Evolutionary conservation across 2,113 vertebrate genomes (phyloP), one percentile per base, ranked within the genome.

Genomic region (Bostrychus sinensis): DNA sequence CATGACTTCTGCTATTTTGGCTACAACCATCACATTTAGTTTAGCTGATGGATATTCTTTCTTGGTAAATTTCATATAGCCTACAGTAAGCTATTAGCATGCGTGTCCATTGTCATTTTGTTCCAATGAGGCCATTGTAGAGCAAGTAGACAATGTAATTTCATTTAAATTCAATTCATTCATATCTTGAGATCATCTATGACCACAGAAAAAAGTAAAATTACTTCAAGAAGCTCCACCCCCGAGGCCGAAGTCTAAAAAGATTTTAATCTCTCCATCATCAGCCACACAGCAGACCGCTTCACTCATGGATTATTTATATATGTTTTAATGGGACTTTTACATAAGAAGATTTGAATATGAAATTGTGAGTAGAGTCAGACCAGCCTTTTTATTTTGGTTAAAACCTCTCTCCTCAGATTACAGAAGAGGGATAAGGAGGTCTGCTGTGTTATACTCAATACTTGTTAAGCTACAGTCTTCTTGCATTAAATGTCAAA

Each of bases 321-420:
- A 28, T 8, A 23, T 28, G 2, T 51, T 7, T 28, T 25, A 30
- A 48, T 25, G 45, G 22, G 16, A 12, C 45, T 25, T 48, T 25
- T 23, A 22, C 20, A 14, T 48, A 51, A 51, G 48, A n/a, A 26
- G 25, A 51, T 51, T 51, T 51, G 13, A 28, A 51, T 51, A 51
- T 51, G 48, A 28, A 51, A 51, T 51, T 30, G 26, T 3, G 3
- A n/a, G 25, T 9, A 23, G 26, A 28, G 25, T 51, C 28, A 30
- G n/a, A n/a, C n/a, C n/a, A n/a, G n/a, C n/a, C n/a, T n/a, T n/a
- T n/a, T n/a, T n/a, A n/a, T n/a, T n/a, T 30, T 7, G 7, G 4
- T 30, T 30, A 4, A 30, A 30, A 30, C 28, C 28, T 30, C 7
- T 7, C 28, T 30, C 28, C 3, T 11, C 46, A 20, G 46, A 50